phyloP scores from a whole-genome alignment of 1,140 invertebrate species.

The Dinoponera quadriceps region DNA sequence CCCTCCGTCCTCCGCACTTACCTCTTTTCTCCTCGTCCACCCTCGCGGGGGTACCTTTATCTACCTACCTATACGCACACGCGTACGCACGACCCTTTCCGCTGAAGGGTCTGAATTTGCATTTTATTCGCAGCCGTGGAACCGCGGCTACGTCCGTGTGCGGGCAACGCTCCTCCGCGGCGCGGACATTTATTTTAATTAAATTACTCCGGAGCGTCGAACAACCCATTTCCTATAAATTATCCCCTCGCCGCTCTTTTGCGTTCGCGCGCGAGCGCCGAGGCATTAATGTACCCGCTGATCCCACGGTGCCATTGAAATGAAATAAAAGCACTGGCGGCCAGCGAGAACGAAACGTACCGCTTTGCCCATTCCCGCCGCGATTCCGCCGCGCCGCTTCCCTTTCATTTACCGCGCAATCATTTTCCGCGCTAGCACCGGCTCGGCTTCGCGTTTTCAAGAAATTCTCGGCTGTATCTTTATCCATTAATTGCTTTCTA shows the following conservation, averaged over 20 bases:
- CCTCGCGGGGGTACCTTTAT: conserved; percentile 66
- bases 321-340: conserved; percentile 84
- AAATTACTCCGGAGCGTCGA: conserved; percentile 86
- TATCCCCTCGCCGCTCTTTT: conserved; percentile 83
- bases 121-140: conserved; percentile 85
- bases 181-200: conserved; percentile 86
- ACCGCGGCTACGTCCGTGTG: conserved; percentile 72
- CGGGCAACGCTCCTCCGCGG: conserved; percentile 72
- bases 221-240: conserved; percentile 87
- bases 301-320: conserved; percentile 84
- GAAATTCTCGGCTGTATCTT: background rate
- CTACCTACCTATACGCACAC: conserved; percentile 66
- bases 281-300: conserved; percentile 85
- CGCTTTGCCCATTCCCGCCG: conserved; percentile 77
- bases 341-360: conserved; percentile 76
- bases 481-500: background rate
- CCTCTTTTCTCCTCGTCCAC: conserved; percentile 37
- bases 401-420: conserved; percentile 84
- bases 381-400: conserved; percentile 77
- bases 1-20: conserved; percentile 54
- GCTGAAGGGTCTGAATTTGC: conserved; percentile 85
- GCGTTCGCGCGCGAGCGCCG: conserved; percentile 65
- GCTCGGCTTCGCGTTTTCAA: background rate
- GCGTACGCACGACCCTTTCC: conserved; percentile 63
- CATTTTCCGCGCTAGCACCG: conserved; percentile 76